Evolutionary conservation across 2,113 vertebrate genomes (phyloP).

Genomic region (Ranitomeya variabilis): DNA sequence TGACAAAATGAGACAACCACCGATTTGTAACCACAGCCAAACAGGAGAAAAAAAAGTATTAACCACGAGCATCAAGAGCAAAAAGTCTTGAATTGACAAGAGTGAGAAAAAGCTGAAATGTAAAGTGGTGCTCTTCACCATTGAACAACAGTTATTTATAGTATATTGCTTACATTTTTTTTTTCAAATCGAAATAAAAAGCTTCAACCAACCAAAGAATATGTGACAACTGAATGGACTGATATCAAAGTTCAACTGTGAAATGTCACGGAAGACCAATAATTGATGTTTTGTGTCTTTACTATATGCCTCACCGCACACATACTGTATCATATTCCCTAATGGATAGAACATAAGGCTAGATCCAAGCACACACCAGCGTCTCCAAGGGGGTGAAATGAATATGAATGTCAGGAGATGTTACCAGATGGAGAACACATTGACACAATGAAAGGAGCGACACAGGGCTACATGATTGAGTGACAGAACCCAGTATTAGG

Average conservation of each 20-base stretch:
- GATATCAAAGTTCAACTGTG: slow-evolving; percentile 34
- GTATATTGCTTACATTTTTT: not conserved
- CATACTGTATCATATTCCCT: slow-evolving; percentile 47
- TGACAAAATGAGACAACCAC: too few species aligned
- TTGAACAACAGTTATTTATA: not conserved
- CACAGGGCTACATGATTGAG: not conserved
- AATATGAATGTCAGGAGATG: slow-evolving; percentile 42
- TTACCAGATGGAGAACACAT: slow-evolving; percentile 34
- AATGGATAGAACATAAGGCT: slow-evolving; percentile 40
- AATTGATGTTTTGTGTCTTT: slow-evolving; percentile 30
- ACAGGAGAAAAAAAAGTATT: too few species aligned
- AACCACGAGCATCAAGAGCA: too few species aligned
- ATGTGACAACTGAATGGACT: not conserved
- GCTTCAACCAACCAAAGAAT: not conserved
- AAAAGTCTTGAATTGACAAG: not conserved
- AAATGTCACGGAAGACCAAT: slow-evolving; percentile 37
- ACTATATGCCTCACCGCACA: slow-evolving; percentile 24
- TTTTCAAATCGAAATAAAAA: too few species aligned
- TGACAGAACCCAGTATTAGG: not conserved
- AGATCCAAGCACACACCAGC: slow-evolving; percentile 30
- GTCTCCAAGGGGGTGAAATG: slow-evolving; percentile 44
- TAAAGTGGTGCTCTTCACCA: not conserved
- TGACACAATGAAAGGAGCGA: not conserved
- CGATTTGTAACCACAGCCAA: too few species aligned
- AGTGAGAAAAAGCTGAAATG: not conserved